Percentiles rank a stretch among this genome's conserved stretches.
Evolutionary conservation across 2,113 vertebrate species (phyloP).

Genomic region (Microcebus tavaratra): DNA sequence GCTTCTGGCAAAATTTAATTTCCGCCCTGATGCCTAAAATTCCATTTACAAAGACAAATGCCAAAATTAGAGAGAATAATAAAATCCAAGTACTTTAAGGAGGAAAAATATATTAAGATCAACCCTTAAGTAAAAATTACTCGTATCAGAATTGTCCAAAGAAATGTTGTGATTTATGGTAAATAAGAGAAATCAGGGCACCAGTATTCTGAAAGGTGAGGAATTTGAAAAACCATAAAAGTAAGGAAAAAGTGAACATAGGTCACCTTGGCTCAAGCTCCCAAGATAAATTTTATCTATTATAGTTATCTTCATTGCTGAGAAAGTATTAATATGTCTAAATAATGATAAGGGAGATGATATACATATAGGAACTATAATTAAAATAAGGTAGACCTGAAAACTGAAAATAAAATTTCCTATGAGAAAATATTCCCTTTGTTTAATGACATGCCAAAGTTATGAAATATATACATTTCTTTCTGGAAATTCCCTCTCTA

Average conservation of each 20-base stretch:
- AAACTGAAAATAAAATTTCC: neutral
- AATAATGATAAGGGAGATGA: neutral
- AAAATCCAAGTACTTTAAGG: neutral
- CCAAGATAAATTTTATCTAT: neutral
- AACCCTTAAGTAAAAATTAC: slow-evolving; percentile 8
- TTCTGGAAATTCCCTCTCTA: neutral
- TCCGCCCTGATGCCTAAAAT: neutral
- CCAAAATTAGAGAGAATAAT: neutral
- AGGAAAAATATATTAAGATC: neutral
- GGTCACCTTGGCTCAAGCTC: neutral
- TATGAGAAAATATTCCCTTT: neutral
- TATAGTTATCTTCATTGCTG: neutral
- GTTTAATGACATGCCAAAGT: slow-evolving; percentile 1
- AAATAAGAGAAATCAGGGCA: neutral
- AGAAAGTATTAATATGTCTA: neutral
- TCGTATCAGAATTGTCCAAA: neutral
- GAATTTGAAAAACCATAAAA: neutral
- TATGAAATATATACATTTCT: neutral
- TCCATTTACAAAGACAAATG: neutral
- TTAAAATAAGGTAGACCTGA: neutral
- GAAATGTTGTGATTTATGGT: neutral
- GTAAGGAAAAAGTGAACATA: neutral
- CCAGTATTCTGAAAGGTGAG: neutral
- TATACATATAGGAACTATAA: neutral
- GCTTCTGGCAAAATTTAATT: neutral